Percentiles rank a stretch among this genome's conserved stretches.
Evolutionary conservation across 2,888 invertebrate genomes (phyloP).

Genomic region (Rhodophaea formosa): DNA sequence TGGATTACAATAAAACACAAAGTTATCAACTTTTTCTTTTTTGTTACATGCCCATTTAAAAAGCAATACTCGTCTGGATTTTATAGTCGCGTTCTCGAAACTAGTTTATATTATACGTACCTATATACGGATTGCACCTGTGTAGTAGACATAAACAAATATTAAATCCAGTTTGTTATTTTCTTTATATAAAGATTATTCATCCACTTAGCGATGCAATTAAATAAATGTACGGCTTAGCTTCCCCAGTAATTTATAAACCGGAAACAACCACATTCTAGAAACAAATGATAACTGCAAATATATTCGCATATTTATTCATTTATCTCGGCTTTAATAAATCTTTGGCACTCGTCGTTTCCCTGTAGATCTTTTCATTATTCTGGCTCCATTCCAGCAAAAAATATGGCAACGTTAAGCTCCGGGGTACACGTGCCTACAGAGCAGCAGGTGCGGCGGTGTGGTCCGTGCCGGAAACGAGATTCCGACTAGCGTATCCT

Average conservation of each 20-base stretch:
- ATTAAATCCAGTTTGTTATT: no score
- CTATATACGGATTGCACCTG: no score
- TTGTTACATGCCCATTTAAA: no score
- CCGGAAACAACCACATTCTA: not conserved
- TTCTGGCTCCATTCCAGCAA: conserved; percentile 10
- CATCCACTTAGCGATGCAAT: not conserved
- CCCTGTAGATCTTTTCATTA: conserved; percentile 11
- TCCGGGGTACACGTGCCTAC: not conserved
- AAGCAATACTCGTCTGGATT: no score
- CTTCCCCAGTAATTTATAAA: not conserved
- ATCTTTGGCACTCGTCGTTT: conserved; percentile 1
- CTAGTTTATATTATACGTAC: no score
- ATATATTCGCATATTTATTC: not conserved
- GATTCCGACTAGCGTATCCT: not conserved
- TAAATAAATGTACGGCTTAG: not conserved
- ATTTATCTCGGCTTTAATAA: not conserved
- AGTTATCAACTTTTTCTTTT: no score
- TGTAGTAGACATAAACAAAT: no score
- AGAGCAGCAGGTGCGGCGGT: not conserved
- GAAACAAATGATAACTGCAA: conserved; percentile 9
- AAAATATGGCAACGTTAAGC: conserved; percentile 13
- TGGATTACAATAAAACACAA: no score
- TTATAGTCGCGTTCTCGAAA: no score
- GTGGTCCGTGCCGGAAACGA: not conserved
- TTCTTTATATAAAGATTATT: not conserved